A percentile compares a stretch with the other conserved stretches of the same genome.
These are phyloP conservation scores for Ictalurus punctatus DNA, from an alignment of 2,113 vertebrate genomes.

Conservation along the genomic window DNA sequence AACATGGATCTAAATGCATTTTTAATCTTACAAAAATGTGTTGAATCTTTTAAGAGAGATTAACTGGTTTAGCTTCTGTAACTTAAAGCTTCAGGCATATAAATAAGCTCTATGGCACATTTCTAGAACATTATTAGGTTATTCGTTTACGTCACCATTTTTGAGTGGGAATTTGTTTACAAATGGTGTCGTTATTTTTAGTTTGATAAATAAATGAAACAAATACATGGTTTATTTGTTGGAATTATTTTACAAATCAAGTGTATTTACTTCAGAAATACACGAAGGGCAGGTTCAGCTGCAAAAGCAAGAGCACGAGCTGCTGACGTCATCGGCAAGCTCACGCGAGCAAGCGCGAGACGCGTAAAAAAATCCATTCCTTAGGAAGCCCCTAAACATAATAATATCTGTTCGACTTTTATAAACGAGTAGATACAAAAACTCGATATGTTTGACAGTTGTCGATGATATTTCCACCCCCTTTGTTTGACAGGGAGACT, in stretches of 20 bases:
- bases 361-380: not conserved
- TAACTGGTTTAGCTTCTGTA: too few relatives aligned
- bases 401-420: not conserved
- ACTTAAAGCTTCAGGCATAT: not conserved
- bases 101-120: not conserved
- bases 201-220: not conserved
- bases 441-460: not conserved
- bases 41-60: not conserved
- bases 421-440: not conserved
- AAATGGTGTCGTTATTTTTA: not conserved
- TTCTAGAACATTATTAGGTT: not conserved
- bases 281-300: not conserved
- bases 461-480: not conserved
- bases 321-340: not conserved
- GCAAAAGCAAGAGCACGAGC: not conserved
- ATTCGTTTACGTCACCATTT: not conserved
- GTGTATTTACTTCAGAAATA: not conserved
- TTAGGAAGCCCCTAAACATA: not conserved
- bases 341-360: slow-evolving; percentile 13
- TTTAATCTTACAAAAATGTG: not conserved
- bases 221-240: too few relatives aligned
- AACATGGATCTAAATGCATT: not conserved
- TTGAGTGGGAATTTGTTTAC: not conserved
- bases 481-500: slow-evolving; percentile 63
- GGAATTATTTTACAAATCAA: too few relatives aligned